Evolutionary conservation across 2,797 vertebrate species (phyloP).

Genomic region (Cyprinella venusta): DNA sequence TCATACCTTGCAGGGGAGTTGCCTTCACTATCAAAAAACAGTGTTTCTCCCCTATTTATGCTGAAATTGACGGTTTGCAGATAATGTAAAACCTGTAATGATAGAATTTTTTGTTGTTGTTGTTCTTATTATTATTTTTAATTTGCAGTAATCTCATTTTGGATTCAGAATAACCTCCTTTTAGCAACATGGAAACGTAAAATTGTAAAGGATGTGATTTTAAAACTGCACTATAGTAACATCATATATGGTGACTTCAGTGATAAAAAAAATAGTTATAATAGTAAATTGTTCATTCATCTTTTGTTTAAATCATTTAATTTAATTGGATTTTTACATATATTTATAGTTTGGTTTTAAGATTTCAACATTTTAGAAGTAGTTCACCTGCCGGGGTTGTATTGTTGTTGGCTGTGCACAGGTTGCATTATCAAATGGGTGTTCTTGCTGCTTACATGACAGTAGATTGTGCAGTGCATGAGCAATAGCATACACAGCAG

Average conservation of each 20-base stretch:
- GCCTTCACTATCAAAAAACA: constrained; percentile 63
- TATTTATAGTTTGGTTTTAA: not conserved
- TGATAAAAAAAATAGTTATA: no score
- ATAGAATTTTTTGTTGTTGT: not conserved
- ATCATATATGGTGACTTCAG: no score
- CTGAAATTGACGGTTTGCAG: constrained; percentile 51
- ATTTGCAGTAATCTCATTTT: not conserved
- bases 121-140: not conserved
- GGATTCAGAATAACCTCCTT: not conserved
- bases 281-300: no score
- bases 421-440: constrained; percentile 62
- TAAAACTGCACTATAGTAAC: not conserved
- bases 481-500: constrained; percentile 78
- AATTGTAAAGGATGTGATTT: not conserved
- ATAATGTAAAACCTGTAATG: constrained; percentile 65
- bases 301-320: no score
- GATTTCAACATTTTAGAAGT: not conserved
- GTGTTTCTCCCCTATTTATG: constrained; percentile 28
- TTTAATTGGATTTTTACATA: not conserved
- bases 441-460: constrained; percentile 66
- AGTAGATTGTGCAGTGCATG: constrained; percentile 74
- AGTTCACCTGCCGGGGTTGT: constrained; percentile 72
- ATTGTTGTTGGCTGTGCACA: constrained; percentile 74
- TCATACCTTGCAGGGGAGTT: constrained; percentile 56
- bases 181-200: not conserved